Base-by-base conservation (phyloP, 2,888 invertebrate species). In the Phengaris arion region DNA sequence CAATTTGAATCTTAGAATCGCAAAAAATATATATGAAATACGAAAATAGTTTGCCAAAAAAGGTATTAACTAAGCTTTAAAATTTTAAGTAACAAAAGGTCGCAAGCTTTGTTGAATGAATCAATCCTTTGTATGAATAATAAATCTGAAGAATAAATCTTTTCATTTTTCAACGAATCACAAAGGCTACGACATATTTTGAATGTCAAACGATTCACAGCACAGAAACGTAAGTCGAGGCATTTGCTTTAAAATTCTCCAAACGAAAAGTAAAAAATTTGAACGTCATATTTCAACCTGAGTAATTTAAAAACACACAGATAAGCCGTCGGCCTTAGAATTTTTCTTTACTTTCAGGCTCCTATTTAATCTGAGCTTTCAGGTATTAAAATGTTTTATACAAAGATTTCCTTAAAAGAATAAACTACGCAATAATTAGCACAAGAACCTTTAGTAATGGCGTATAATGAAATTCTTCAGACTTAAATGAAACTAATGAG, bases 181-280 rank as follows among this genome's bases (percentile, higher is more conserved):
- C 72, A 72, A 72, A 72, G 72, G 72, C 54, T 52, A 35, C 72
- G 72, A 52, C 54, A 10, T 52, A 72, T 72, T 72, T 72, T 72
- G 72, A 72, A 72, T 72, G 54, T 72, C 72, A 72, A 72, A 72
- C 72, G 54, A 72, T 54, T 70, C 22, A 13, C 54, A 72, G 72
- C 70, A 51, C 54, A 35, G 72, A 72, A 72, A 72, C 72, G 52
- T 54, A 48, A 72, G 54, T 54, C 13, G 35, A 52, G 7, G 22
- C 72, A 72, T 52, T 72, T 52, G 22, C 4, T 72, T 72, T 54
- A 72, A 52, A 69, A 69, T 48, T 69, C 51, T 45, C 12, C 52
- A 22, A 52, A 51, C 72, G 52, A 22, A 12, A 52, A 54, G 35
- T 54, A 72, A 70, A 70, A 52, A 35, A 12, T 51, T 52, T 22